phyloP scores from a whole-genome alignment of 1,140 invertebrate genomes.

The Bactericera cockerelli region DNA sequence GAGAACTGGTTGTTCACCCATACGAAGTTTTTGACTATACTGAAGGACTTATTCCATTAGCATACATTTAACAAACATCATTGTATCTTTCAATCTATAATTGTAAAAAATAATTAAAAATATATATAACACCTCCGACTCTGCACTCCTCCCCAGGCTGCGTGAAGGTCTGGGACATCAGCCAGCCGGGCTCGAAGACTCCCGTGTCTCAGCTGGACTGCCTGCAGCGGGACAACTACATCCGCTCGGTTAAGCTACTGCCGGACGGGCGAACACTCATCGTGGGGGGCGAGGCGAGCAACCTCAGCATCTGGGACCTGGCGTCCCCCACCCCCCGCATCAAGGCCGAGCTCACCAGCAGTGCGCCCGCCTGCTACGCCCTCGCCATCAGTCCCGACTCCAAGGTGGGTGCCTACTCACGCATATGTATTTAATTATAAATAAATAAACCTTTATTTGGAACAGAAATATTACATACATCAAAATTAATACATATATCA shows the following conservation, averaged over 20 bases:
- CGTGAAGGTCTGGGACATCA: constrained; percentile 75
- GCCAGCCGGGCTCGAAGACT: constrained; percentile 50
- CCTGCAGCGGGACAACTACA: constrained; percentile 76
- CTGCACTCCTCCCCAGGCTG: constrained; percentile 34
- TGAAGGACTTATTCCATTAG: too few species aligned
- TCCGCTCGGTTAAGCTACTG: constrained; percentile 75
- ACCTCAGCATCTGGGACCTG: constrained; percentile 80
- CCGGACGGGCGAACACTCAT: constrained; percentile 81
- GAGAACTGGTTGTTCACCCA: too few species aligned
- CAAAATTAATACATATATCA: too few species aligned
- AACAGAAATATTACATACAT: too few species aligned
- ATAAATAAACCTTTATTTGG: too few species aligned
- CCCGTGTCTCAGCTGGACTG: constrained; percentile 71
- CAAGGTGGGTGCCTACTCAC: constrained; percentile 41
- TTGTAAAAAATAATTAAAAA: too few species aligned
- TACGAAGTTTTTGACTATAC: too few species aligned
- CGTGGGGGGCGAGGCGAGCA: constrained; percentile 81
- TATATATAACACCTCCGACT: too few species aligned
- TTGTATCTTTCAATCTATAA: too few species aligned
- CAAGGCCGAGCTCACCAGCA: constrained; percentile 87
- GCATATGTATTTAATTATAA: constrained; percentile 31
- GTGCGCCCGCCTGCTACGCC: constrained; percentile 86
- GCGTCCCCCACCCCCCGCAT: constrained; percentile 70
- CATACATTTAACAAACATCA: too few species aligned
- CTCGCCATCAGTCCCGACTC: constrained; percentile 78